phyloP scores from a whole-genome alignment of 2,113 vertebrate species.

The Crotalus horridus region DNA sequence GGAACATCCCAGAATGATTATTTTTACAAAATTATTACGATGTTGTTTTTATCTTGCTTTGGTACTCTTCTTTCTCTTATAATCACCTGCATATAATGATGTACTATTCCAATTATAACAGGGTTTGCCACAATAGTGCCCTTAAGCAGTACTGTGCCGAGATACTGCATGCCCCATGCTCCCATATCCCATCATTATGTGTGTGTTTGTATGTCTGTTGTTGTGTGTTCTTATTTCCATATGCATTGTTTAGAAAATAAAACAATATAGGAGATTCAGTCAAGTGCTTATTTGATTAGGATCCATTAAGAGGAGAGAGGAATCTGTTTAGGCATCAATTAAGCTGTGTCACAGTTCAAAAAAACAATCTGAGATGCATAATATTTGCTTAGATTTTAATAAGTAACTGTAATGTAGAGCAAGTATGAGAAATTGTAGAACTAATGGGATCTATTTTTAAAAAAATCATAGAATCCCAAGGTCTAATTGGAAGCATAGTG shows the following conservation, averaged over 20 bases:
- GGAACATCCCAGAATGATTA: background rate
- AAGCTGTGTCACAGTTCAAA: background rate
- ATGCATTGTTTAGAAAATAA: background rate
- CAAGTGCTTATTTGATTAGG: background rate
- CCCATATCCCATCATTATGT: background rate
- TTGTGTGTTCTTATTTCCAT: background rate
- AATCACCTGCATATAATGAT: background rate
- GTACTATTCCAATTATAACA: background rate
- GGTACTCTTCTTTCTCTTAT: background rate
- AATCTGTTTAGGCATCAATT: background rate
- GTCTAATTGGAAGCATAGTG: background rate
- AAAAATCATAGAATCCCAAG: background rate
- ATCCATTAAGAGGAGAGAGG: background rate
- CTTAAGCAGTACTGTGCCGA: background rate
- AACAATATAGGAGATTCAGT: background rate
- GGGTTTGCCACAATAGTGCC: background rate
- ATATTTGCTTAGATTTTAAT: background rate
- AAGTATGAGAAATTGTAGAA: background rate
- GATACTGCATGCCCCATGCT: background rate
- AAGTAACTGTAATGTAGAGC: background rate
- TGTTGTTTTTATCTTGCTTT: background rate
- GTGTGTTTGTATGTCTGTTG: background rate
- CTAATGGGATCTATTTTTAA: background rate
- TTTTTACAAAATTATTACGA: background rate
- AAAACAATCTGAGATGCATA: background rate